Percentiles rank a stretch among this genome's conserved stretches.
Conservation (phyloP, 2,888 invertebrate species). For the Tridacna crocea region DNA sequence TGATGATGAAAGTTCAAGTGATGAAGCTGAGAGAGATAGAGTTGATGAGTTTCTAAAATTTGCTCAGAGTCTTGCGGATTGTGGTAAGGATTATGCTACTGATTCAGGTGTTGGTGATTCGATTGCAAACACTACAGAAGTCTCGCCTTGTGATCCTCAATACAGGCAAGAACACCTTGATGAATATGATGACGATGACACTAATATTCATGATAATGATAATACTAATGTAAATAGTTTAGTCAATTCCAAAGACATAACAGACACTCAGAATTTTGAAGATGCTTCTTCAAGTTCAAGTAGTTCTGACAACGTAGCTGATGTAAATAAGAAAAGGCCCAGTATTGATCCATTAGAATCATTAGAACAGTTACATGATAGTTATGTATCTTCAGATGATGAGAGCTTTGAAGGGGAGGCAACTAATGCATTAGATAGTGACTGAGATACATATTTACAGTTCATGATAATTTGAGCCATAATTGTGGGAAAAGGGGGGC, state of each 20-base stretch:
- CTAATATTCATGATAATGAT: neutral
- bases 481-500: neutral
- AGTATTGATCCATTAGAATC: slow-evolving; percentile 75
- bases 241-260: slow-evolving; percentile 2
- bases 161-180: slow-evolving; percentile 57
- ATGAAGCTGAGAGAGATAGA: slow-evolving; percentile 55
- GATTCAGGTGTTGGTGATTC: slow-evolving; percentile 74
- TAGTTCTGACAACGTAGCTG: slow-evolving; percentile 59
- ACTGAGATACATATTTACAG: slow-evolving; percentile 1
- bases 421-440: slow-evolving; percentile 27
- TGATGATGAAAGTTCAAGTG: slow-evolving; percentile 60
- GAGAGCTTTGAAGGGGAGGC: slow-evolving; percentile 71
- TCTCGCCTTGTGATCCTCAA: slow-evolving; percentile 70
- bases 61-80: slow-evolving; percentile 72
- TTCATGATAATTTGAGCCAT: no score
- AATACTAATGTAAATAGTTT: neutral
- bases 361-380: slow-evolving; percentile 69
- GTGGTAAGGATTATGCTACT: slow-evolving; percentile 72
- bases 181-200: slow-evolving; percentile 43
- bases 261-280: slow-evolving; percentile 40
- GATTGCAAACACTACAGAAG: slow-evolving; percentile 63
- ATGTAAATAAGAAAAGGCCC: slow-evolving; percentile 61
- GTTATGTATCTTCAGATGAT: slow-evolving; percentile 71
- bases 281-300: slow-evolving; percentile 61
- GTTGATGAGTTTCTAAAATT: slow-evolving; percentile 68